Evolutionary conservation across 2,113 vertebrate genomes (phyloP).

Genomic region (Tapirus terrestris): DNA sequence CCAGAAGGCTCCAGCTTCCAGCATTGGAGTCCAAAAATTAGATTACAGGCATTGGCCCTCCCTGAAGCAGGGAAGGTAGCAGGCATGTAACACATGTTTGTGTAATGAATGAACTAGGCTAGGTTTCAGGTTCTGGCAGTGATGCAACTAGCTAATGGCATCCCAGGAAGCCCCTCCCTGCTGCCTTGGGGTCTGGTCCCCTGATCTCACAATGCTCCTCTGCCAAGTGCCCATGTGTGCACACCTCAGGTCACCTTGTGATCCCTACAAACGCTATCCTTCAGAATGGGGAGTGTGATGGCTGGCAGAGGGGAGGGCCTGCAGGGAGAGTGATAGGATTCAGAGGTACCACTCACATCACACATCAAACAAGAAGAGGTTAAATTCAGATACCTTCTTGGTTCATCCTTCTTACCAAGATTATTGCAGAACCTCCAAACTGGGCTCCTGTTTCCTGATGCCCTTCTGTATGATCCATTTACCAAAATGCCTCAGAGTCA

Average conservation of each 20-base stretch:
- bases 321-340: neutral
- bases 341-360: neutral
- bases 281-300: neutral
- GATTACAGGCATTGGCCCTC: neutral
- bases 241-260: fast-evolving
- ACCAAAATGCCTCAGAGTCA: neutral
- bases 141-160: neutral
- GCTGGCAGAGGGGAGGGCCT: neutral
- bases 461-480: neutral
- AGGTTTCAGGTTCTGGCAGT: neutral
- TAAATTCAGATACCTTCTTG: neutral
- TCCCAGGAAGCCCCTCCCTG: neutral
- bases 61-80: neutral
- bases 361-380: neutral
- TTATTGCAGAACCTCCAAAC: neutral
- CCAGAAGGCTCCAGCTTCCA: slow-evolving; percentile 73
- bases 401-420: neutral
- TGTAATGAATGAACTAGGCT: neutral
- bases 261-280: neutral
- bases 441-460: neutral
- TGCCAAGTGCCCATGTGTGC: neutral
- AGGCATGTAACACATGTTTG: neutral
- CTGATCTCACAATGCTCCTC: neutral
- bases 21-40: neutral
- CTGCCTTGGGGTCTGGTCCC: neutral